These are phyloP conservation scores for Heliconius ismenius DNA, from an alignment of 2,888 invertebrate species.

Conservation along the genomic window DNA sequence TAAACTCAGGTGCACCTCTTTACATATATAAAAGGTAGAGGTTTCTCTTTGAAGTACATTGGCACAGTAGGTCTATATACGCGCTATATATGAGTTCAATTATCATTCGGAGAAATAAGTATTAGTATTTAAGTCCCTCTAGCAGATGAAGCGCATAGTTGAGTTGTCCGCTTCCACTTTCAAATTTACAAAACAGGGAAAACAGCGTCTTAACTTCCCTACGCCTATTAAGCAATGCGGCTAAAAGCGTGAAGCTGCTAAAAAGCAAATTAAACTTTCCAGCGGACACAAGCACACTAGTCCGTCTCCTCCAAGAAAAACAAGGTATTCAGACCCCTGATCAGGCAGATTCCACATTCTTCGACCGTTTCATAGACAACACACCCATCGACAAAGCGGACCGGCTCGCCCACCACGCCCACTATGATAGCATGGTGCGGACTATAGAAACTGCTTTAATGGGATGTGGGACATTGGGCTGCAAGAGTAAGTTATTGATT, in stretches of 20 bases:
- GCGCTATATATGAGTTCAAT: too few species aligned
- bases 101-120: too few species aligned
- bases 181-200: not conserved
- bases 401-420: conserved; percentile 53
- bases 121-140: too few species aligned
- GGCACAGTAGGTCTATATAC: too few species aligned
- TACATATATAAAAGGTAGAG: not conserved
- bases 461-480: conserved; percentile 61
- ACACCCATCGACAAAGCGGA: conserved; percentile 57
- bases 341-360: conserved; percentile 53
- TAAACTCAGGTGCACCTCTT: not conserved
- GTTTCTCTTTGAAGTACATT: too few species aligned
- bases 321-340: conserved; percentile 52
- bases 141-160: too few species aligned
- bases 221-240: not conserved
- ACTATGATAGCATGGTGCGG: conserved; percentile 60
- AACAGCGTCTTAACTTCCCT: not conserved
- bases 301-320: conserved; percentile 59
- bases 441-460: conserved; percentile 53
- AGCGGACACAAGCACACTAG: conserved; percentile 59
- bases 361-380: conserved; percentile 56
- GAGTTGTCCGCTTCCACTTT: too few species aligned
- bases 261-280: conserved; percentile 3
- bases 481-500: conserved; percentile 54
- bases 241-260: not conserved